Base-by-base conservation (phyloP, 2,888 invertebrate species). In the Galerucella nymphaeae region DNA sequence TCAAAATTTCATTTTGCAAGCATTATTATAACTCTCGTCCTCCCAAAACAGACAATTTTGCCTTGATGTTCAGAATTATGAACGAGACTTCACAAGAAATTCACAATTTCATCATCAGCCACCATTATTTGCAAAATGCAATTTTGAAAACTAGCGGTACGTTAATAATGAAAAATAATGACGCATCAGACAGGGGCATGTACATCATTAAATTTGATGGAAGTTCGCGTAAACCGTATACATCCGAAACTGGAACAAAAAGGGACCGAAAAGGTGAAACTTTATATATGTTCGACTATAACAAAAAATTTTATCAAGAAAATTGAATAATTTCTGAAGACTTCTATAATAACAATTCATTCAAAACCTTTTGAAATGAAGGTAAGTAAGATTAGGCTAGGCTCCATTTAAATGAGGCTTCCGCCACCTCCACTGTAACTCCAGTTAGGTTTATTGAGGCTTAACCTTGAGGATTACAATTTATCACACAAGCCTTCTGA, bases 131-230 rank as follows among this genome's bases (percentile, higher is more conserved):
- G 80, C 82, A 78, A 83, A 84, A 83, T 83, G 84, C 84, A 86
- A 86, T 86, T 85, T 85, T 83, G 80, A 84, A 84, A 85, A 84
- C 84, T 84, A 83, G 82, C 84, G 83, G 82, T 75, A 81, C 84
- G 85, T 85, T 82, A 85, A 84, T 85, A 86, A 86, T 85, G 86
- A 85, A 85, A 85, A 85, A 85, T 86, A 86, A 85, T 86, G 86
- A 84, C 81, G 84, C 84, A 85, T 85, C 85, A 85, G 84, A 83
- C 83, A 81, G 80, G 80, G 80, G 81, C 81, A 81, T 83, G 83
- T 84, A 83, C 84, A 83, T 85, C 85, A 84, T 86, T 86, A 86
- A 85, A 85, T 84, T 84, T 85, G 85, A 86, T 84, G 85, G 84
- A 84, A 84, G 82, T 80, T 79, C 80, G 78, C 80, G 77, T 80